These are phyloP conservation scores for Manis pentadactyla DNA, from an alignment of 2,797 vertebrate genomes.

Conservation along the genomic window DNA sequence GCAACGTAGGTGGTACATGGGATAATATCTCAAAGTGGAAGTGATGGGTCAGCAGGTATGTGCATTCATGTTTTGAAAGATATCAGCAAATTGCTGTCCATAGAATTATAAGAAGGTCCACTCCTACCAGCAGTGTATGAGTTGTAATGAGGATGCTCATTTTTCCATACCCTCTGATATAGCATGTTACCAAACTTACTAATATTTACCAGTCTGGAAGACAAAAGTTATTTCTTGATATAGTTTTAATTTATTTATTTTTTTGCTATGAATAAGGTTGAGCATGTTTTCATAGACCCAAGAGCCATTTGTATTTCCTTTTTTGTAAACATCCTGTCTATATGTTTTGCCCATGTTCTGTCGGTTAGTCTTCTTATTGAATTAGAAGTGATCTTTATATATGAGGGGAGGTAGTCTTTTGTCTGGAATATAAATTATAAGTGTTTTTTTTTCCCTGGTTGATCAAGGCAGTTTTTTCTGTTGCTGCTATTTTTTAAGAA, in stretches of 20 bases:
- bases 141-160: neutral
- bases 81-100: neutral
- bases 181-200: neutral
- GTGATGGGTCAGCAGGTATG: neutral
- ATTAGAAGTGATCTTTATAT: neutral
- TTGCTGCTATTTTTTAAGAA: neutral
- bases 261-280: neutral
- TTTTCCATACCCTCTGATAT: neutral
- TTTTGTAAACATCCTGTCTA: neutral
- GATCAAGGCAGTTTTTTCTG: neutral
- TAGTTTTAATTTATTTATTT: constrained; percentile 1
- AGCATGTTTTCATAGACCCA: neutral
- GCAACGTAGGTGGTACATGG: neutral
- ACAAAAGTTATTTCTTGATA: neutral
- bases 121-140: neutral
- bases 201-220: neutral
- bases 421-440: neutral
- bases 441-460: accelerated
- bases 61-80: neutral
- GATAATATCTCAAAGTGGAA: neutral
- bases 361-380: neutral
- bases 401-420: neutral
- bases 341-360: neutral
- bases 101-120: neutral
- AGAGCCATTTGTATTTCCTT: neutral